These are phyloP conservation scores for Fulica atra DNA, from an alignment of 2,113 vertebrate species.

Conservation along the genomic window DNA sequence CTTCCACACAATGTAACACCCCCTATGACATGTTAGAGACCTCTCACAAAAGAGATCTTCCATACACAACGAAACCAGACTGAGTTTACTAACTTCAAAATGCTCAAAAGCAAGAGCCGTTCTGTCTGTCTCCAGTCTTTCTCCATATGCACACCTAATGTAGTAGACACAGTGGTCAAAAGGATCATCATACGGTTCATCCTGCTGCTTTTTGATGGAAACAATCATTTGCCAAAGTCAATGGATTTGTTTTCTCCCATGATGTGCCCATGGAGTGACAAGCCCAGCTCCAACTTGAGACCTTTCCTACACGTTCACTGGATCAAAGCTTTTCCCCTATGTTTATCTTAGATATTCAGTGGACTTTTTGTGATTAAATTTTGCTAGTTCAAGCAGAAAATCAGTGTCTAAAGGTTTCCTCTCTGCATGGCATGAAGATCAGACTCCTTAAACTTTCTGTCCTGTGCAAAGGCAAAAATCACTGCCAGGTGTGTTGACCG, in stretches of 20 bases:
- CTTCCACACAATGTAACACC: neutral
- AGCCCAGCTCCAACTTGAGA: neutral
- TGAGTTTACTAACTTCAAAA: neutral
- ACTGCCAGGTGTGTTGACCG: neutral
- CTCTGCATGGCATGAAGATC: neutral
- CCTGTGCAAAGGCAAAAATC: neutral
- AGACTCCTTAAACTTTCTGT: neutral
- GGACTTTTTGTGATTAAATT: neutral
- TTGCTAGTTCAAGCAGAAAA: neutral
- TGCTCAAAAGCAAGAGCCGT: neutral
- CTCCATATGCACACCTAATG: fast-evolving
- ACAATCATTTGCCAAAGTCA: neutral
- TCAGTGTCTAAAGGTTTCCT: neutral
- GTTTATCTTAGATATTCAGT: neutral
- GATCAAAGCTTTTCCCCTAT: neutral
- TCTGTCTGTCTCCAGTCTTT: neutral
- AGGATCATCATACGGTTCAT: neutral
- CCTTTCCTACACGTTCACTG: neutral
- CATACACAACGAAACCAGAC: neutral
- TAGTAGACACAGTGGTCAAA: neutral
- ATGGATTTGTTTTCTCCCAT: neutral
- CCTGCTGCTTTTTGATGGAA: neutral
- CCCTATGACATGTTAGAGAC: neutral
- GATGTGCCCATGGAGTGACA: neutral
- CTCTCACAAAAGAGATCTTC: neutral